A percentile compares a stretch with the other conserved stretches of the same genome.
Conservation (phyloP, 2,113 vertebrate species). For the Datnioides undecimradiatus region DNA sequence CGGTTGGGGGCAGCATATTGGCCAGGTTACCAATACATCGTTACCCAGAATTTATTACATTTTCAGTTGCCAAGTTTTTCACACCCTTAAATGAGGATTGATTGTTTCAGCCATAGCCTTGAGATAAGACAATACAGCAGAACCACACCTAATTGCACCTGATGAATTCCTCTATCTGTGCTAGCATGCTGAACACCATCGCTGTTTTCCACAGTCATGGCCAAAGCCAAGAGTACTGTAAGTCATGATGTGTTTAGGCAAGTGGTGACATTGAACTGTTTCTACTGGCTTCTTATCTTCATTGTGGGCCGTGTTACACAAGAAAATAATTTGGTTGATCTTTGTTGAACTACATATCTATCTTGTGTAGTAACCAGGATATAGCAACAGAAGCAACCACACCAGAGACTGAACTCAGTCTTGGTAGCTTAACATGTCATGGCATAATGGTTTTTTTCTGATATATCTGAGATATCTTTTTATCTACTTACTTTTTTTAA, state of each 20-base stretch:
- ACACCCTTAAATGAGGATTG: neutral
- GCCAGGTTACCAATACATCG: neutral
- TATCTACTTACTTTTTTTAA: too few species aligned
- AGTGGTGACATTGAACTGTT: slow-evolving; percentile 5
- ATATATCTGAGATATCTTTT: too few species aligned
- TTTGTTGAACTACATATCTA: neutral
- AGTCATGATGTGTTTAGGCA: slow-evolving; percentile 29
- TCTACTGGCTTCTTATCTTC: neutral
- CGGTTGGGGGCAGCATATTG: rapidly evolving
- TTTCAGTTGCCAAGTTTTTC: neutral
- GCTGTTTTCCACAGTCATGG: slow-evolving; percentile 14
- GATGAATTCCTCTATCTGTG: slow-evolving; percentile 63
- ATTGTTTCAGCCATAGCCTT: slow-evolving; percentile 12
- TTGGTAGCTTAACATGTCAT: neutral
- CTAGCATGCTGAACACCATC: slow-evolving; percentile 47
- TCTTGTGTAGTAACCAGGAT: slow-evolving; percentile 1
- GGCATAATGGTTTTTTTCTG: neutral
- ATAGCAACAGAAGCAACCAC: neutral
- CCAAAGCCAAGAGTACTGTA: slow-evolving; percentile 16
- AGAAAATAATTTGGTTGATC: neutral
- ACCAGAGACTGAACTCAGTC: neutral
- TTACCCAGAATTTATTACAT: slow-evolving; percentile 4
- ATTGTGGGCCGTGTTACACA: slow-evolving; percentile 1
- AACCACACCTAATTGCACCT: slow-evolving; percentile 32
- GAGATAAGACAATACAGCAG: slow-evolving; percentile 25